phyloP scores from a whole-genome alignment of 2,113 vertebrate species.

The Paramisgurnus dabryanus region DNA sequence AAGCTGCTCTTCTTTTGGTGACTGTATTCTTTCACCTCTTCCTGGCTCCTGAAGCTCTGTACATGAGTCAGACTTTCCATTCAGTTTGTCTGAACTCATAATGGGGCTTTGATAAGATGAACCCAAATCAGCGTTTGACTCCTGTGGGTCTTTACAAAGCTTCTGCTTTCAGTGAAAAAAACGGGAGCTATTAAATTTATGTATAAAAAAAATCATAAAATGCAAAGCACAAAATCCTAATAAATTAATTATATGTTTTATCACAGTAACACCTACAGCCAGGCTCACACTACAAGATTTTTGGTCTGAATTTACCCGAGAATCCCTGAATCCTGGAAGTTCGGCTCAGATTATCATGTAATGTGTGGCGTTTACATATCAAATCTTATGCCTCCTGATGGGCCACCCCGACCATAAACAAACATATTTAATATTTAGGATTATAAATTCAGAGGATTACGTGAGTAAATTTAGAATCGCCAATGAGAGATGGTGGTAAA shows the following conservation, averaged over 20 bases:
- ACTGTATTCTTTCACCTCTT: neutral
- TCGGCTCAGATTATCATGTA: no score
- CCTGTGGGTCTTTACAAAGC: constrained; percentile 77
- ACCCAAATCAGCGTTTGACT: constrained; percentile 68
- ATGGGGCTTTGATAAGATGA: constrained; percentile 59
- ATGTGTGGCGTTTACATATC: no score
- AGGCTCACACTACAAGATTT: no score
- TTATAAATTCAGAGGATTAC: no score
- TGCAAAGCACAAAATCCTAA: no score
- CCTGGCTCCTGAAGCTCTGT: constrained; percentile 57
- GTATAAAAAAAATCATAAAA: neutral
- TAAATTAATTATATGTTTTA: neutral
- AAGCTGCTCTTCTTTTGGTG: constrained; percentile 33
- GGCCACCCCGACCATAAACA: no score
- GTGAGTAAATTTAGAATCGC: no score
- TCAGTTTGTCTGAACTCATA: constrained; percentile 73
- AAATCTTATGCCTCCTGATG: no score
- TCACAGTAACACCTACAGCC: neutral
- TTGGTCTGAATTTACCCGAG: no score
- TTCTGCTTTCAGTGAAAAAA: constrained; percentile 68
- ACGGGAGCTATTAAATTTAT: neutral
- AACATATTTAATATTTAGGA: no score
- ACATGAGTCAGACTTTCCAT: constrained; percentile 62
- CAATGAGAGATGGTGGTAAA: no score
- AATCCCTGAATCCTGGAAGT: no score